Base-by-base conservation (phyloP, 2,113 vertebrate species). In the Picathartes gymnocephalus region DNA sequence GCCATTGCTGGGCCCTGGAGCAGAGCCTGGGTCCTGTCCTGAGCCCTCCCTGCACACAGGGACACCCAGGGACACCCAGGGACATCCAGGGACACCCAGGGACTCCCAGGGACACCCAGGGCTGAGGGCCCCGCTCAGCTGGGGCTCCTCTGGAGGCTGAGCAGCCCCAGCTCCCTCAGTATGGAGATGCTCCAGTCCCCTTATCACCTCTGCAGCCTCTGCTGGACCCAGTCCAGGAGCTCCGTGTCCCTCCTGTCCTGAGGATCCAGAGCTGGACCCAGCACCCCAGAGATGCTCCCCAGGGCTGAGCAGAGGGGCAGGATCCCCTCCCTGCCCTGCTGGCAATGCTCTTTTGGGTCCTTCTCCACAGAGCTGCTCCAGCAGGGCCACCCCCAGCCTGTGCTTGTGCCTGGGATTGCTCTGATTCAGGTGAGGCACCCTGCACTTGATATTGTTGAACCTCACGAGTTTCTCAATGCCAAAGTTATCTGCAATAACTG, bases 171-270 rank as follows among this genome's bases (percentile, higher is more conserved):
- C 60, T 28, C 53, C 31, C 48, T 14, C n/a, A 13, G 4, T 37
- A 33, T 1, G 2, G 33, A 47, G 72, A 30, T 44, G 48, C 50
- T 54, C 4, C 48, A 66, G 7, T 3, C 6, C 39, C 50, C 7
- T 54, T 22, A 10, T 9, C 78, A 37, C 1, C 22, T 39, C 3
- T 31, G 16, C 12, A 24, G 20, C 37, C 21, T 42, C 58, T 1
- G 0, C 57, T 40, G 45, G 35, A 4, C 39, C 20, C 2, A 0
- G 21, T 33, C 28, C 51, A 57, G 62, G n/a, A 47, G 22, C 27
- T 47, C 50, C 33, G 0, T 30, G 50, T 37, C 33, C 22, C 33
- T 54, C 15, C 61, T 25, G 62, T 9, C 4, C 51, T 20, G 28
- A 16, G 28, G 42, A 58, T 17, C 51, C 62, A 33, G 62, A 13